Evolutionary conservation across 2,113 vertebrate genomes (phyloP).

Genomic region (Numenius arquata): DNA sequence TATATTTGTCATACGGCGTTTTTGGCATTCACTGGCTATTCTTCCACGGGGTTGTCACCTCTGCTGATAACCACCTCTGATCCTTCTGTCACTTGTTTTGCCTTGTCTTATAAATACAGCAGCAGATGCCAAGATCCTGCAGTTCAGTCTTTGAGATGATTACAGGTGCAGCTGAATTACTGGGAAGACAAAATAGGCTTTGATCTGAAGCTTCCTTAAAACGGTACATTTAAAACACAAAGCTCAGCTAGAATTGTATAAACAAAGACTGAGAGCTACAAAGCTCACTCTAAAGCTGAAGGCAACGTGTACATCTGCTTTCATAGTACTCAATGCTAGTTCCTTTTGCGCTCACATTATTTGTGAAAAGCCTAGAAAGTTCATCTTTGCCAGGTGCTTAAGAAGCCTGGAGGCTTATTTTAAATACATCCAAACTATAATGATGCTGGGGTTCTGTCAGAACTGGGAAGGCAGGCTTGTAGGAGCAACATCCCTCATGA

Average conservation of each 20-base stretch:
- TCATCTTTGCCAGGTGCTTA: not conserved
- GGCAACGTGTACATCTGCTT: not conserved
- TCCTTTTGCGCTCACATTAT: not conserved
- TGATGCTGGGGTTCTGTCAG: not conserved
- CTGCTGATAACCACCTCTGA: slow-evolving; percentile 35
- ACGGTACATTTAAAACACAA: slow-evolving; percentile 2
- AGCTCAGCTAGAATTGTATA: not conserved
- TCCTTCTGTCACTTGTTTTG: slow-evolving; percentile 34
- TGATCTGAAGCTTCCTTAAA: slow-evolving; percentile 34
- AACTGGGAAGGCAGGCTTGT: not conserved
- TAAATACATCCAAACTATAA: not conserved
- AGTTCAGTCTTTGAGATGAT: not conserved
- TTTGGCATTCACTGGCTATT: not conserved
- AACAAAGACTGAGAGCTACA: not conserved
- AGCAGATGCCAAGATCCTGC: slow-evolving; percentile 21
- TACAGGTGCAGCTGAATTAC: slow-evolving; percentile 9
- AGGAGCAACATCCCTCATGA: not conserved
- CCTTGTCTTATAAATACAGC: slow-evolving; percentile 3
- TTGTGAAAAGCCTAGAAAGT: not conserved
- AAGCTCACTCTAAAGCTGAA: not conserved
- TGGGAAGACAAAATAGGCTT: not conserved
- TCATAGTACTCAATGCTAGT: not conserved
- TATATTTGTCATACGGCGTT: not conserved
- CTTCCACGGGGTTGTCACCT: not conserved
- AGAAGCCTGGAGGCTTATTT: not conserved